Evolutionary conservation across 2,797 vertebrate species (phyloP).

Genomic region (Pogoniulus pusillus): DNA sequence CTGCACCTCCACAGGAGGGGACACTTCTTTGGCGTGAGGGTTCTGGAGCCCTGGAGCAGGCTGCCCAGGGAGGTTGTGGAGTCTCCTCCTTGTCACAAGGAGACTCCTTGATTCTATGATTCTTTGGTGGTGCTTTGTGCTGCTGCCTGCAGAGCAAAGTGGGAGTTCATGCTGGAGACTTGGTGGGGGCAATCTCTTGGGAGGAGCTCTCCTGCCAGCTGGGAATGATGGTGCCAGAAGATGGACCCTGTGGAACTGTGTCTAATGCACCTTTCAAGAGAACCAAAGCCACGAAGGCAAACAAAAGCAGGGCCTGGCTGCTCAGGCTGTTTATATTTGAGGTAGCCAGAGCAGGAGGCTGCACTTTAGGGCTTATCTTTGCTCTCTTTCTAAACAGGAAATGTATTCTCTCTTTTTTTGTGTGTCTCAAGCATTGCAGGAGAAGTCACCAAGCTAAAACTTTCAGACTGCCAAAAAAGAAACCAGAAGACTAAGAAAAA

Average conservation of each 20-base stretch:
- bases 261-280: not conserved
- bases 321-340: not conserved
- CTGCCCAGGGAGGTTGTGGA: too few relatives aligned
- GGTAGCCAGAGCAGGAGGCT: constrained; percentile 12
- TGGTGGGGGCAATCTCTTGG: not conserved
- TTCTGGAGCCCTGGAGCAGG: too few relatives aligned
- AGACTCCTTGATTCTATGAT: too few relatives aligned
- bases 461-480: not conserved
- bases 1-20: too few relatives aligned
- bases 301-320: not conserved
- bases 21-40: too few relatives aligned
- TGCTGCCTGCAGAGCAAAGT: not conserved
- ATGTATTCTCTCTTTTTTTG: not conserved
- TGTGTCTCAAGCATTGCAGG: not conserved
- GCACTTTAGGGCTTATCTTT: not conserved
- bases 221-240: not conserved
- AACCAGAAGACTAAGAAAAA: not conserved
- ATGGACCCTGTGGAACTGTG: not conserved
- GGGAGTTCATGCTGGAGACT: not conserved
- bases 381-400: constrained; percentile 57
- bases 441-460: constrained; percentile 9
- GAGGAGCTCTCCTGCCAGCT: not conserved
- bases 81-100: too few relatives aligned
- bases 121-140: accelerated
- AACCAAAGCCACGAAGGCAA: not conserved